Evolutionary conservation across 2,888 invertebrate genomes (phyloP).

Genomic region (Aphodius granarius): DNA sequence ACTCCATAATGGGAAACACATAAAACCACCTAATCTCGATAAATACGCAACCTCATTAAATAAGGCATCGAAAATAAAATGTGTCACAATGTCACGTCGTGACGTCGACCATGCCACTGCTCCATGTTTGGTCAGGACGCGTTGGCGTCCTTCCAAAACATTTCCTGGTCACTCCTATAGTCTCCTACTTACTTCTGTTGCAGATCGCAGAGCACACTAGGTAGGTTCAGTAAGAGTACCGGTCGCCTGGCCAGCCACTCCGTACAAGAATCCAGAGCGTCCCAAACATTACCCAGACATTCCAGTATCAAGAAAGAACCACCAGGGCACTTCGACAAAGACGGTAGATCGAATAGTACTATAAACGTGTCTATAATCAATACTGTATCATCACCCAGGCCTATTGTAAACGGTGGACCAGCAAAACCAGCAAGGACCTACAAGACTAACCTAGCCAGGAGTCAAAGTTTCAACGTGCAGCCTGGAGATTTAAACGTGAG

Average conservation of each 20-base stretch:
- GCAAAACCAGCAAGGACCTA: conserved; percentile 80
- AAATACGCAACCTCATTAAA: background rate
- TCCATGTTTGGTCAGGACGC: background rate
- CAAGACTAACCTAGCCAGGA: conserved; percentile 72
- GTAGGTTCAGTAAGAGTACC: conserved; percentile 81
- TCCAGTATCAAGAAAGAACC: conserved; percentile 43
- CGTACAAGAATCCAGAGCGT: conserved; percentile 57
- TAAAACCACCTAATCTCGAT: background rate
- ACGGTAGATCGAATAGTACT: conserved; percentile 59
- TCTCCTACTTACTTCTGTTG: conserved; percentile 1
- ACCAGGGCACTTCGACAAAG: conserved; percentile 54
- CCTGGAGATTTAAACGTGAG: conserved; percentile 53
- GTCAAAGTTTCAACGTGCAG: conserved; percentile 85
- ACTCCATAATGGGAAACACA: background rate
- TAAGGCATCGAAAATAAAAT: background rate
- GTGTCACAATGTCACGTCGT: background rate
- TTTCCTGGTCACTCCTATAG: background rate
- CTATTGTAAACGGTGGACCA: conserved; percentile 58
- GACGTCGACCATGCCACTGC: background rate
- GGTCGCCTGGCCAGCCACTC: conserved; percentile 65
- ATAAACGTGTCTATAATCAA: conserved; percentile 69
- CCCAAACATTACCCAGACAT: conserved; percentile 77
- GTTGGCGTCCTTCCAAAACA: background rate
- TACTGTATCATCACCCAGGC: conserved; percentile 49
- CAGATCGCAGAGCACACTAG: conserved; percentile 75